These are phyloP conservation scores for Gasteruption jaculator DNA, from an alignment of 2,888 invertebrate genomes.

Conservation along the genomic window DNA sequence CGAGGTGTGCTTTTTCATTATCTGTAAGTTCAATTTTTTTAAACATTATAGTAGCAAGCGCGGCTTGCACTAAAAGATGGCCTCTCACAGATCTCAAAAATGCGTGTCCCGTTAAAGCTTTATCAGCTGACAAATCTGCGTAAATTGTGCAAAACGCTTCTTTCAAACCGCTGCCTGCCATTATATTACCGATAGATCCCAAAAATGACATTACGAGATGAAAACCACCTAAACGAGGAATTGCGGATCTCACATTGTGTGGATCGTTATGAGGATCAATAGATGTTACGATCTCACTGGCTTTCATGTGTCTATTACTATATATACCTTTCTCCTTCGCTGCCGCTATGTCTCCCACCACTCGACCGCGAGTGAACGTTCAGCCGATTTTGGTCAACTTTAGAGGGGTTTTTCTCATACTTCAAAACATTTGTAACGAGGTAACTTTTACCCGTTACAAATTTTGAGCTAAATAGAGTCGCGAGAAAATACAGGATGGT, in stretches of 20 bases:
- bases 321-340: no score
- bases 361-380: no score
- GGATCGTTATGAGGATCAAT: slow-evolving; percentile 26
- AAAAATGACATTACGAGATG: slow-evolving; percentile 40
- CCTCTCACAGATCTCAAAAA: slow-evolving; percentile 32
- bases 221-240: slow-evolving; percentile 37
- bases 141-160: slow-evolving; percentile 28
- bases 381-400: no score
- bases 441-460: no score
- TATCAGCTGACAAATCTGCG: slow-evolving; percentile 32
- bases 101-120: slow-evolving; percentile 36
- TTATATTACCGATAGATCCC: slow-evolving; percentile 38
- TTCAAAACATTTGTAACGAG: no score
- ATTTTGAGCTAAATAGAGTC: no score
- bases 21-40: slow-evolving; percentile 22
- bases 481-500: no score
- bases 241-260: slow-evolving; percentile 22
- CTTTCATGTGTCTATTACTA: no score
- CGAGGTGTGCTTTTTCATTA: slow-evolving; percentile 20
- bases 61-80: slow-evolving; percentile 29
- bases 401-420: no score
- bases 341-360: no score
- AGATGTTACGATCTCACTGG: slow-evolving; percentile 29
- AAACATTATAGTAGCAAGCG: slow-evolving; percentile 29
- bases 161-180: slow-evolving; percentile 38